A percentile compares a stretch with the other conserved stretches of the same genome.
phyloP scores from a whole-genome alignment of 2,888 invertebrate genomes.

The Blastobasis lacticolella region DNA sequence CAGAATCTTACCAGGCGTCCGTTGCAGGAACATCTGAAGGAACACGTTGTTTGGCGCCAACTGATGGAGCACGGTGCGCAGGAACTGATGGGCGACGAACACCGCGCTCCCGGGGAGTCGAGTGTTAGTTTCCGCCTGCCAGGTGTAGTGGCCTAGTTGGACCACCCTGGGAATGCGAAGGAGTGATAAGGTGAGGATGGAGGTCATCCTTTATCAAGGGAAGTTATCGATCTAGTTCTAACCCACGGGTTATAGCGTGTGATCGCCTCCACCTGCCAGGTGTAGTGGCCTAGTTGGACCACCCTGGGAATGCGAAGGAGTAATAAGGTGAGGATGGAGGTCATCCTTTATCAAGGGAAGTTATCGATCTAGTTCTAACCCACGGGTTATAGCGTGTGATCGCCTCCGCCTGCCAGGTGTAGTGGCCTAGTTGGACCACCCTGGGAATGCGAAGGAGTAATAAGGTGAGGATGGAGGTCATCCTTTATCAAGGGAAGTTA shows the following conservation, averaged over 20 bases:
- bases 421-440: slow-evolving; percentile 84
- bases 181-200: too few relatives aligned
- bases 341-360: too few relatives aligned
- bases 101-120: slow-evolving; percentile 96
- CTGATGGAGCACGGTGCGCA: slow-evolving; percentile 96
- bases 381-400: too few relatives aligned
- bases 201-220: too few relatives aligned
- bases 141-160: slow-evolving; percentile 85
- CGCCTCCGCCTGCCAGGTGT: slow-evolving; percentile 92
- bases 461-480: too few relatives aligned
- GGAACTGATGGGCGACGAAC: slow-evolving; percentile 96
- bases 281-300: slow-evolving; percentile 84
- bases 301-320: too few relatives aligned
- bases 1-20: slow-evolving; percentile 80
- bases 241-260: too few relatives aligned
- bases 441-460: too few relatives aligned
- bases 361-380: too few relatives aligned
- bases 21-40: slow-evolving; percentile 94
- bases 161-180: slow-evolving; percentile 68
- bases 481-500: too few relatives aligned
- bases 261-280: slow-evolving; percentile 91
- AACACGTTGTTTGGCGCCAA: slow-evolving; percentile 98
- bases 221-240: too few relatives aligned
- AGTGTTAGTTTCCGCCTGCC: slow-evolving; percentile 90
- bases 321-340: too few relatives aligned